phyloP scores from a whole-genome alignment of 2,888 invertebrate species.

The Pherbina coryleti region DNA sequence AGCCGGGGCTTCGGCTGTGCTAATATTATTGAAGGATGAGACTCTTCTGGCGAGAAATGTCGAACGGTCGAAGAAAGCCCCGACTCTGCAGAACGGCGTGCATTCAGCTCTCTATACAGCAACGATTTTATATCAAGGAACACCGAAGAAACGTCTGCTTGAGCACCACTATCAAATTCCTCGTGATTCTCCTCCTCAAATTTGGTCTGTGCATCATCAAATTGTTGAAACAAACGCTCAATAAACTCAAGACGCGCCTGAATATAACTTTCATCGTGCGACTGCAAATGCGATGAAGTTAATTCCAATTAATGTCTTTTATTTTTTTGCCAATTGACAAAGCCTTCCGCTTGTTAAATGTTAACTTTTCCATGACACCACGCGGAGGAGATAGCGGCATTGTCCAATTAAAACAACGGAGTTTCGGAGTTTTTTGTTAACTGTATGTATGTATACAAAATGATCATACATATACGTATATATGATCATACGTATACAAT shows the following conservation, averaged over 20 bases:
- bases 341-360: neutral
- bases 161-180: slow-evolving; percentile 8
- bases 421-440: too few relatives aligned
- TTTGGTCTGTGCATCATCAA: slow-evolving; percentile 29
- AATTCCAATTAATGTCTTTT: neutral
- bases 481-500: too few relatives aligned
- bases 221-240: neutral
- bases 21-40: neutral
- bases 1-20: neutral
- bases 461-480: too few relatives aligned
- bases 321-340: neutral
- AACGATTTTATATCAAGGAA: slow-evolving; percentile 34
- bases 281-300: slow-evolving; percentile 6
- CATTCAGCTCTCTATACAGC: slow-evolving; percentile 33
- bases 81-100: neutral
- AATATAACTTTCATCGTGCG: too few relatives aligned
- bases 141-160: slow-evolving; percentile 24
- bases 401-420: neutral
- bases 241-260: too few relatives aligned
- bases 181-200: slow-evolving; percentile 26
- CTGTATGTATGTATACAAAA: too few relatives aligned
- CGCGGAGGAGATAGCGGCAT: neutral
- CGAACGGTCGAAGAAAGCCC: slow-evolving; percentile 32
- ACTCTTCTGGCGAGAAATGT: slow-evolving; percentile 29
- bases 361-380: neutral